A percentile compares a stretch with the other conserved stretches of the same genome.
These are phyloP conservation scores for Cephus cinctus DNA, from an alignment of 1,140 invertebrate genomes.

Conservation along the genomic window DNA sequence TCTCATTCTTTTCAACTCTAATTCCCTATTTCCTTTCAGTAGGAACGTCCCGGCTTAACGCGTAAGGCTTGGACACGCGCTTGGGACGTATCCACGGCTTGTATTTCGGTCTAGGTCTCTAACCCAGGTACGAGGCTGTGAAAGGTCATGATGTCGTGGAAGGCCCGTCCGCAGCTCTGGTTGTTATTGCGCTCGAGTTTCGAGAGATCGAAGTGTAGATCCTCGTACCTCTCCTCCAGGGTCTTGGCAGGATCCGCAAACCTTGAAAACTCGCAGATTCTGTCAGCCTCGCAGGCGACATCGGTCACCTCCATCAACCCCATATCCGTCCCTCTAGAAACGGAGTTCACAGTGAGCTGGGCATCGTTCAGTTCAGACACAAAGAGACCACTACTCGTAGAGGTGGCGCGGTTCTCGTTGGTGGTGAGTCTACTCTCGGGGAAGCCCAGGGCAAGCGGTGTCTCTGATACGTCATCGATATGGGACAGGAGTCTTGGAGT, in stretches of 20 bases:
- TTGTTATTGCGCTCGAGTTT: conserved; percentile 49
- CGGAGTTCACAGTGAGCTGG: conserved; percentile 14
- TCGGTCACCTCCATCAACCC: conserved; percentile 43
- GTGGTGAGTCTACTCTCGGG: conserved; percentile 15
- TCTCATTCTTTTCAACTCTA: no score
- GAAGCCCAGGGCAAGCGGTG: conserved; percentile 31
- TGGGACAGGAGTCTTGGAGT: conserved; percentile 68
- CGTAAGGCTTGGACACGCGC: not conserved
- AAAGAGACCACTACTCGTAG: conserved; percentile 27
- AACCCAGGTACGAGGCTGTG: conserved; percentile 69
- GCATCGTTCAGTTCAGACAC: conserved; percentile 29
- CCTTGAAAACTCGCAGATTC: conserved; percentile 47
- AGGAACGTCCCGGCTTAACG: not conserved
- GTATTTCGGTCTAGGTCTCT: conserved; percentile 60
- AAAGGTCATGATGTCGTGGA: conserved; percentile 70
- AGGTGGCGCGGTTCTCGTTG: conserved; percentile 15
- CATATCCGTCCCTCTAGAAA: conserved; percentile 25
- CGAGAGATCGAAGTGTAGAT: conserved; percentile 47
- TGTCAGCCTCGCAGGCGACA: conserved; percentile 38
- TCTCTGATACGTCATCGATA: conserved; percentile 58
- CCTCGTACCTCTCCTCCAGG: conserved; percentile 42
- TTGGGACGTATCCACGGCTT: not conserved
- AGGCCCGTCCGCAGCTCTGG: conserved; percentile 65
- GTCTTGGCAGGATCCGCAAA: conserved; percentile 43
- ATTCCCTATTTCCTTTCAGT: no score